Conservation (phyloP, 2,113 vertebrate genomes). For the Microcebus lehilahytsara region DNA sequence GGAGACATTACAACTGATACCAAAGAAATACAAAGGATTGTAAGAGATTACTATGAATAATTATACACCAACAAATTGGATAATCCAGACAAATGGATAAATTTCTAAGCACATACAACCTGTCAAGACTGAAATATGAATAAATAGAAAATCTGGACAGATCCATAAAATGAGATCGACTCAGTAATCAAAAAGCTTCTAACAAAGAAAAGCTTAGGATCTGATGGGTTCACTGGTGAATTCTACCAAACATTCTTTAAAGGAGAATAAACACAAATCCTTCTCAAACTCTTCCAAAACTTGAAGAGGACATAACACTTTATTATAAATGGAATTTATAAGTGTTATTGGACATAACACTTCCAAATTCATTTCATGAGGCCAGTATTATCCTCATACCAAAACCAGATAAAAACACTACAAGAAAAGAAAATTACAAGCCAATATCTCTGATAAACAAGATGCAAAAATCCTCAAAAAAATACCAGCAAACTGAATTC, state of each 20-base stretch:
- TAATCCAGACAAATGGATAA: background rate
- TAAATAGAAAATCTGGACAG: background rate
- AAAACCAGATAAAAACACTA: background rate
- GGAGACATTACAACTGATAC: background rate
- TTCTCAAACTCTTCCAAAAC: background rate
- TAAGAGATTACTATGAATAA: background rate
- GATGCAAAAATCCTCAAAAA: background rate
- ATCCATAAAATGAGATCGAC: background rate
- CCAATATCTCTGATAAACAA: background rate
- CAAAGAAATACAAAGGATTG: background rate
- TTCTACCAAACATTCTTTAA: background rate
- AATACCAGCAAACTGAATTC: background rate
- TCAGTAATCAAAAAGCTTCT: background rate
- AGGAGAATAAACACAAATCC: background rate
- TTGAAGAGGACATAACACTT: background rate
- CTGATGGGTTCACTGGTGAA: background rate
- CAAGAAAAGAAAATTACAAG: background rate
- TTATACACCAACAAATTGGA: background rate
- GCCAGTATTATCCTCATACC: background rate
- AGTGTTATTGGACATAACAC: background rate
- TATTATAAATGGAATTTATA: too few species aligned
- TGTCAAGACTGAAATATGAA: background rate
- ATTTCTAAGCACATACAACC: background rate
- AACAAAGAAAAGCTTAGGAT: background rate
- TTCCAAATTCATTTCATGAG: background rate